Percentiles rank a stretch among this genome's conserved stretches.
Conservation (phyloP, 2,797 vertebrate species). For the Catostomus latipinnis region DNA sequence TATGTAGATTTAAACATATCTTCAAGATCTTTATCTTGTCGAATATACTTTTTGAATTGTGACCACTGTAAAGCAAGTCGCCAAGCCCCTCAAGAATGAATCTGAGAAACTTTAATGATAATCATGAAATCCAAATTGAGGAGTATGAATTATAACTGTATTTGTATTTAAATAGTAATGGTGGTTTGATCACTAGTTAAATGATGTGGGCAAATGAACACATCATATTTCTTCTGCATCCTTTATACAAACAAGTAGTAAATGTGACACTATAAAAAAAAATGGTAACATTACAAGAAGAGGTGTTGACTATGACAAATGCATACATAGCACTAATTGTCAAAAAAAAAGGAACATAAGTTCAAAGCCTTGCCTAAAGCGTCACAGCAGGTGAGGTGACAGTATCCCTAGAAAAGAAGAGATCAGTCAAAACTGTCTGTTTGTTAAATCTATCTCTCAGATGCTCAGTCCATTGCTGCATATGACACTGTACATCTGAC, state of each 20-base stretch:
- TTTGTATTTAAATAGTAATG: background rate
- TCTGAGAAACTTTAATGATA: background rate
- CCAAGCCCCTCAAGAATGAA: background rate
- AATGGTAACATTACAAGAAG: background rate
- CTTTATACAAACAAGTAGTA: background rate
- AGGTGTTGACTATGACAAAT: background rate
- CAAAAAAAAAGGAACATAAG: background rate
- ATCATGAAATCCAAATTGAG: background rate
- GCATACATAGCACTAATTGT: background rate
- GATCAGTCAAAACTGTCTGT: slow-evolving; percentile 82
- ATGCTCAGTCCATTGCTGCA: slow-evolving; percentile 78
- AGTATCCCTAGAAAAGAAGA: slow-evolving; percentile 78
- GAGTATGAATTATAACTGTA: background rate
- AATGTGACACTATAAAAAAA: background rate
- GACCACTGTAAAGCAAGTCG: background rate
- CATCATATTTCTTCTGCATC: background rate
- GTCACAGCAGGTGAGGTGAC: slow-evolving; percentile 83
- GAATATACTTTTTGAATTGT: background rate
- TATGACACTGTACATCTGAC: slow-evolving; percentile 58
- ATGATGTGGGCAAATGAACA: too few relatives aligned
- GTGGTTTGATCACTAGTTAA: background rate
- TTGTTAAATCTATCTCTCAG: slow-evolving; percentile 77
- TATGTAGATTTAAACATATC: background rate
- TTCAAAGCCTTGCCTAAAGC: slow-evolving; percentile 61
- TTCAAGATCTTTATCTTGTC: background rate